phyloP scores from a whole-genome alignment of 2,888 invertebrate species.

The Diloba caeruleocephala region DNA sequence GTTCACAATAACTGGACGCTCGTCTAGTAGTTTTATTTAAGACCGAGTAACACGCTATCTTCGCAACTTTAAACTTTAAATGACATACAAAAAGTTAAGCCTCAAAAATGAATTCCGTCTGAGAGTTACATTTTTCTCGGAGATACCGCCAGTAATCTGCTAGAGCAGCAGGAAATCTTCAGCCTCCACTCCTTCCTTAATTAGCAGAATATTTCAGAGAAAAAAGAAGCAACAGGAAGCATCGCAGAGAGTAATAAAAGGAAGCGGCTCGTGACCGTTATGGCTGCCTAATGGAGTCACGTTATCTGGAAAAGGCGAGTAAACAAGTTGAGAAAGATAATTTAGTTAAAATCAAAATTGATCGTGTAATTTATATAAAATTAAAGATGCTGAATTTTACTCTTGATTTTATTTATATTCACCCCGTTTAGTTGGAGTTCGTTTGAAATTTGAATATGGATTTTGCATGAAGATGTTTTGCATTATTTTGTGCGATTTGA shows the following conservation, averaged over 20 bases:
- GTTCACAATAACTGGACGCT: constrained; percentile 39
- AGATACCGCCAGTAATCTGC: constrained; percentile 82
- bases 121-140: constrained; percentile 77
- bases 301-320: constrained; percentile 68
- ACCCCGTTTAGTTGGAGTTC: constrained; percentile 29
- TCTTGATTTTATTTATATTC: constrained; percentile 45
- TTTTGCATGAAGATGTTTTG: constrained; percentile 32
- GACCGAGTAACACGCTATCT: constrained; percentile 45
- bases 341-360: constrained; percentile 57
- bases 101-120: constrained; percentile 73
- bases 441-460: constrained; percentile 44
- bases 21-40: constrained; percentile 32
- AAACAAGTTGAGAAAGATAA: constrained; percentile 67
- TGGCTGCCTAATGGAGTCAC: constrained; percentile 73
- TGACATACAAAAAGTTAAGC: constrained; percentile 69
- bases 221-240: constrained; percentile 81
- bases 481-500: constrained; percentile 30
- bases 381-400: constrained; percentile 44
- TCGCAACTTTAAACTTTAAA: constrained; percentile 57
- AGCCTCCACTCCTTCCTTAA: constrained; percentile 85
- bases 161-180: constrained; percentile 84
- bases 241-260: constrained; percentile 78
- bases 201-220: constrained; percentile 84
- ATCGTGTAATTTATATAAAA: constrained; percentile 50
- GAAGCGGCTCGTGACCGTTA: constrained; percentile 77